Conservation (phyloP, 1,140 invertebrate genomes). For the Papilio polyxenes region DNA sequence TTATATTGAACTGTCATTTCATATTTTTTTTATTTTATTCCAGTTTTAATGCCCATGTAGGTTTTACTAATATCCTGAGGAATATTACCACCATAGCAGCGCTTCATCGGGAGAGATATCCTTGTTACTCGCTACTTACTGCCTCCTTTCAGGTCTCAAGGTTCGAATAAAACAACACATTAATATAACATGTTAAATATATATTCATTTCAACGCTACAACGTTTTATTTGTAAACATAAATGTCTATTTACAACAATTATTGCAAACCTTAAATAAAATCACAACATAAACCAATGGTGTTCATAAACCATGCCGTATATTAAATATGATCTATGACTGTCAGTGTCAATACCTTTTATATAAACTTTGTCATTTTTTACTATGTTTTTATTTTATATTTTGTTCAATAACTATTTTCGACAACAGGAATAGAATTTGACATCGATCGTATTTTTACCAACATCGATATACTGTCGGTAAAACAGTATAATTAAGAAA, state of each 20-base stretch:
- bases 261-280: conserved; percentile 57
- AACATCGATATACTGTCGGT: neutral
- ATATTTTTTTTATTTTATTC: too few species aligned
- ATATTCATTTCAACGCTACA: conserved; percentile 64
- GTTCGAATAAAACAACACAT: conserved; percentile 41
- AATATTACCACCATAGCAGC: too few species aligned
- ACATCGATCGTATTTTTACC: neutral
- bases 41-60: too few species aligned
- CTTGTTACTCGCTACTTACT: too few species aligned
- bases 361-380: neutral
- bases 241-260: conserved; percentile 56
- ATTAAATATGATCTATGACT: neutral
- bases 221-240: conserved; percentile 56
- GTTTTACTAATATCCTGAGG: too few species aligned
- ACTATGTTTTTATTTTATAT: neutral
- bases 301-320: neutral
- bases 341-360: neutral
- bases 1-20: too few species aligned
- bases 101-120: too few species aligned
- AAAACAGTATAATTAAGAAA: neutral
- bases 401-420: neutral
- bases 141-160: neutral
- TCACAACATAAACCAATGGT: conserved; percentile 43
- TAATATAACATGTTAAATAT: conserved; percentile 65
- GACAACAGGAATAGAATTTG: neutral